These are phyloP conservation scores for Noctua comes DNA, from an alignment of 2,888 invertebrate species.

Conservation along the genomic window DNA sequence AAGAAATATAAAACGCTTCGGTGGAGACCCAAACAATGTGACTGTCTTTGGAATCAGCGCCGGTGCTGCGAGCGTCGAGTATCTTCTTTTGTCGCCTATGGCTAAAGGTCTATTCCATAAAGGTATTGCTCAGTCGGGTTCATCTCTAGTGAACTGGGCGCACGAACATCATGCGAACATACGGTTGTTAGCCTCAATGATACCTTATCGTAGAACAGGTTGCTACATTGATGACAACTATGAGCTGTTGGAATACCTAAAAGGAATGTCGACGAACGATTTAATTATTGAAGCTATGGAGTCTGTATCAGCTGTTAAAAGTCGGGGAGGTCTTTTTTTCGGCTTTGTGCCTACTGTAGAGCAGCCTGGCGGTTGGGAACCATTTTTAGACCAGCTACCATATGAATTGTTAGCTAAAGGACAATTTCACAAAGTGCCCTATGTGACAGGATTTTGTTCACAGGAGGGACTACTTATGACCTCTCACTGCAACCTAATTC, in stretches of 20 bases:
- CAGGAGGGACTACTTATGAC: conserved; percentile 85
- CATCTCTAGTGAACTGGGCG: conserved; percentile 87
- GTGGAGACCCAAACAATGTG: conserved; percentile 87
- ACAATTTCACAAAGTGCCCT: conserved; percentile 86
- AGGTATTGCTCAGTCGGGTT: conserved; percentile 90
- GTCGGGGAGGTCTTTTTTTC: conserved; percentile 83
- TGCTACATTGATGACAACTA: conserved; percentile 70
- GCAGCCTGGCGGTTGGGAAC: conserved; percentile 81
- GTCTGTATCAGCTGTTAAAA: conserved; percentile 69
- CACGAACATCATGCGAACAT: conserved; percentile 73
- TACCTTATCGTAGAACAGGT: conserved; percentile 75
- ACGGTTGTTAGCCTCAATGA: conserved; percentile 75
- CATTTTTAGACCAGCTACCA: conserved; percentile 84
- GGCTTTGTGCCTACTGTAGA: conserved; percentile 88
- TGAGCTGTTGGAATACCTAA: conserved; percentile 79
- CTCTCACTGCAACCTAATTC: conserved; percentile 55
- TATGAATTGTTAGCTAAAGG: conserved; percentile 81
- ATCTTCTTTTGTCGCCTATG: conserved; percentile 83
- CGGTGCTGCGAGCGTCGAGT: conserved; percentile 87
- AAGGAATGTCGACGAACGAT: conserved; percentile 76
- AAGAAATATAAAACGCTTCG: conserved; percentile 85
- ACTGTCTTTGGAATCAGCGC: conserved; percentile 90
- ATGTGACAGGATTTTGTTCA: conserved; percentile 86
- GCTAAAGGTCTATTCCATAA: conserved; percentile 88
- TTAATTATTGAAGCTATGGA: conserved; percentile 77